Percentiles rank a stretch among this genome's conserved stretches.
phyloP scores from a whole-genome alignment of 1,140 invertebrate species.

The Drosophila willistoni region DNA sequence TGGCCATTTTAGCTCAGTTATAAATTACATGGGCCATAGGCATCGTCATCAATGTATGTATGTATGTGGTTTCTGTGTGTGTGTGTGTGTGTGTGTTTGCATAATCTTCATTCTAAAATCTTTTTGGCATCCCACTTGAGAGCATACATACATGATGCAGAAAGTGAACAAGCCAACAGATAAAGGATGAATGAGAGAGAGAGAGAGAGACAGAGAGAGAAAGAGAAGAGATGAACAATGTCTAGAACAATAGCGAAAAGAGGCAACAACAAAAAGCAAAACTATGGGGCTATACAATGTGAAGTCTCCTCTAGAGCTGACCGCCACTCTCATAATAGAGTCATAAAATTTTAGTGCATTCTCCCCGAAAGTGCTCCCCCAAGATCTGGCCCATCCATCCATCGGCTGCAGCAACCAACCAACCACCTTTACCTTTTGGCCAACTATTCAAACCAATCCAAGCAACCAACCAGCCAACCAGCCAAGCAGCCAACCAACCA shows the following conservation, averaged over 20 bases:
- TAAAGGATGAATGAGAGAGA: not conserved
- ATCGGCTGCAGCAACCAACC: not conserved
- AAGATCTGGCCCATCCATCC: conserved; percentile 7
- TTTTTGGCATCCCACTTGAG: conserved; percentile 68
- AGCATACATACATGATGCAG: conserved; percentile 46
- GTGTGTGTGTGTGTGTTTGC: conserved; percentile 47
- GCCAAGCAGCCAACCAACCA: not conserved
- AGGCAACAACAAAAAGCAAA: conserved; percentile 44
- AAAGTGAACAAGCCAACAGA: conserved; percentile 14
- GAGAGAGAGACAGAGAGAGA: not conserved
- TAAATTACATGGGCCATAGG: conserved; percentile 71
- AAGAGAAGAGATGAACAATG: conserved; percentile 5
- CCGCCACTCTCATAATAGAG: conserved; percentile 80
- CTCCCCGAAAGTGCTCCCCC: conserved; percentile 13
- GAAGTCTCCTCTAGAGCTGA: conserved; percentile 23
- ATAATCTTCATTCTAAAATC: conserved; percentile 76
- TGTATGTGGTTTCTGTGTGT: conserved; percentile 24
- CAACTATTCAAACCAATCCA: not conserved
- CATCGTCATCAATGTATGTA: conserved; percentile 30
- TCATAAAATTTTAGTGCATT: conserved; percentile 79
- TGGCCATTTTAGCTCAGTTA: conserved; percentile 76
- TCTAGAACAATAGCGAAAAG: conserved; percentile 67
- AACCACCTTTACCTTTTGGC: not conserved
- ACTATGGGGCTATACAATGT: conserved; percentile 3
- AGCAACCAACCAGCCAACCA: conserved; percentile 8